Percentiles rank a stretch among this genome's conserved stretches.
Evolutionary conservation across 2,888 invertebrate genomes (phyloP).

Genomic region (Drosophila affinis): DNA sequence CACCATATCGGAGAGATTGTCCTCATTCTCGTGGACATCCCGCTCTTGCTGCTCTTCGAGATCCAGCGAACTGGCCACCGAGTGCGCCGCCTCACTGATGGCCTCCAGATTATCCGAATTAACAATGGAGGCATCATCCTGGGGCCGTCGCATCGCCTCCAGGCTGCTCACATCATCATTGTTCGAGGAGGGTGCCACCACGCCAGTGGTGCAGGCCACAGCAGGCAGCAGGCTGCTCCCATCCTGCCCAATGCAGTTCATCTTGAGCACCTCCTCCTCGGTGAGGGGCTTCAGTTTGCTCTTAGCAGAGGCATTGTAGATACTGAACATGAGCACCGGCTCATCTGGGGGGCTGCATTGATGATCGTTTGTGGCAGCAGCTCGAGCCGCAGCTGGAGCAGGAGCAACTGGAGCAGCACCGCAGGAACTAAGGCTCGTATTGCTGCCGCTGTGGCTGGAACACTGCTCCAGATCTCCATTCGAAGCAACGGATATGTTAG

Average conservation of each 20-base stretch:
- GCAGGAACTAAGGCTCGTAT: constrained; percentile 64
- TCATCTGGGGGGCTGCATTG: constrained; percentile 64
- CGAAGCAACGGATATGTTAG: not conserved
- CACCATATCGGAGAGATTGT: constrained; percentile 98
- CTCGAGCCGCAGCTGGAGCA: no score
- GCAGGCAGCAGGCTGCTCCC: constrained; percentile 57
- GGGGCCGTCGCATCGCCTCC: constrained; percentile 83
- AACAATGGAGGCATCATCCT: constrained; percentile 96
- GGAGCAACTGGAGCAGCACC: constrained; percentile 25
- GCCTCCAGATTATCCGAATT: constrained; percentile 97
- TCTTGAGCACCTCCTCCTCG: constrained; percentile 87
- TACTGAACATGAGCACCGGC: constrained; percentile 89
- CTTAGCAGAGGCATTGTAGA: constrained; percentile 86
- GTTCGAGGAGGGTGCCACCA: constrained; percentile 58
- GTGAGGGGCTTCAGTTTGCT: constrained; percentile 88
- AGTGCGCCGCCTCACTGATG: constrained; percentile 95
- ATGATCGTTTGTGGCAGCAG: not conserved
- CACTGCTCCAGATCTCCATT: constrained; percentile 63
- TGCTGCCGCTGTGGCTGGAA: constrained; percentile 72
- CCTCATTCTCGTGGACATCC: constrained; percentile 87
- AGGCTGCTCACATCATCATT: constrained; percentile 76
- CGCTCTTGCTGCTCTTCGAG: constrained; percentile 88
- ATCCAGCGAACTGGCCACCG: constrained; percentile 95
- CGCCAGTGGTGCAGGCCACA: constrained; percentile 30
- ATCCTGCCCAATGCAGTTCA: constrained; percentile 83